phyloP scores from a whole-genome alignment of 2,797 vertebrate genomes.

The Alauda arvensis region DNA sequence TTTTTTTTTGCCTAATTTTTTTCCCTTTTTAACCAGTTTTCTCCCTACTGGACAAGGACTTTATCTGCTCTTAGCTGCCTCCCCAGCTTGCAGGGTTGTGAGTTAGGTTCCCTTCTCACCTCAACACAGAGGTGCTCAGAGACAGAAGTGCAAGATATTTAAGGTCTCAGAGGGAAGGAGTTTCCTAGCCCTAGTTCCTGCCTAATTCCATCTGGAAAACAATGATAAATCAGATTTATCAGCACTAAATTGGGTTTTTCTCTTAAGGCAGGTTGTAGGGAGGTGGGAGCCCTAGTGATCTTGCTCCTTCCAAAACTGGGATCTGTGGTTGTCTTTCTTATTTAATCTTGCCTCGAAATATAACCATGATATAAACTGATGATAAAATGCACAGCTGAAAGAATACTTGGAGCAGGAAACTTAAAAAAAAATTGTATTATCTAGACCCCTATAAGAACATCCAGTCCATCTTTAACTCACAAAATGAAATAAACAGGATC shows the following conservation, averaged over 20 bases:
- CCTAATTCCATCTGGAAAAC: not conserved
- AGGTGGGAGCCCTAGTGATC: not conserved
- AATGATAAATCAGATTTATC: not conserved
- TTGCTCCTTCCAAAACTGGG: not conserved
- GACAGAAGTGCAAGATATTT: not conserved
- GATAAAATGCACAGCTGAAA: not conserved
- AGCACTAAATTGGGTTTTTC: not conserved
- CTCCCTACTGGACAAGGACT: not conserved
- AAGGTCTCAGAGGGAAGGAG: not conserved
- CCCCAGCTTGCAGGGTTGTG: accelerated
- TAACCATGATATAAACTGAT: not conserved
- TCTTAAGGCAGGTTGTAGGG: not conserved
- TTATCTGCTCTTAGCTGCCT: not conserved
- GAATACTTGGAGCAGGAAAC: not conserved
- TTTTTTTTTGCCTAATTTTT: not conserved
- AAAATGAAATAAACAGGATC: conserved; percentile 42
- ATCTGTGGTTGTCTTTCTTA: not conserved
- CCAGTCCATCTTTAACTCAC: conserved; percentile 26
- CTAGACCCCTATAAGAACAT: not conserved
- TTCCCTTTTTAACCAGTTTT: not conserved
- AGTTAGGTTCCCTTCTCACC: not conserved
- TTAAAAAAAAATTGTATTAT: not conserved
- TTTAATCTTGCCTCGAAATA: not conserved
- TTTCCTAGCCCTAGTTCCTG: not conserved
- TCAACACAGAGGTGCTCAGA: not conserved